phyloP scores from a whole-genome alignment of 1,140 invertebrate species.

The Lucilia sericata region DNA sequence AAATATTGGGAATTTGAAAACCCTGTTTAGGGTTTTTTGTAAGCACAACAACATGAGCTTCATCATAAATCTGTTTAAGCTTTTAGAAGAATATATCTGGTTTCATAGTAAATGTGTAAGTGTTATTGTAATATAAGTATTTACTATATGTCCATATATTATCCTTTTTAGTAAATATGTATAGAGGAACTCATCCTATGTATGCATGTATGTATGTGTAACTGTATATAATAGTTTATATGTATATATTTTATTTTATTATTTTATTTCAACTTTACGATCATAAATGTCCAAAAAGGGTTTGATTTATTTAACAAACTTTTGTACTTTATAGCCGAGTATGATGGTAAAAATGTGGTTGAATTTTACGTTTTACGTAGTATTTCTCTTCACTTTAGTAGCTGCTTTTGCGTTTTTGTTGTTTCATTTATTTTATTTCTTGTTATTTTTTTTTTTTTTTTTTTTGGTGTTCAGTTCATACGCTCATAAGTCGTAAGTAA shows the following conservation, averaged over 20 bases:
- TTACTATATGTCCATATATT: constrained; percentile 5
- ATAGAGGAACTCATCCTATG: background rate
- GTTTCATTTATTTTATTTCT: background rate
- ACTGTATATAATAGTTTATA: background rate
- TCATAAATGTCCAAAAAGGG: constrained; percentile 64
- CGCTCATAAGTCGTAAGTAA: constrained; percentile 40
- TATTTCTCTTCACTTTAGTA: constrained; percentile 16
- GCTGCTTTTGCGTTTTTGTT: background rate
- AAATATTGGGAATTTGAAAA: no score
- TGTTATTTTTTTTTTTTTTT: background rate
- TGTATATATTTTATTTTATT: constrained; percentile 38
- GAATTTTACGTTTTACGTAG: constrained; percentile 36
- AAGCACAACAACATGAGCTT: background rate
- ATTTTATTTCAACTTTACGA: constrained; percentile 64
- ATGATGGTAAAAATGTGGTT: constrained; percentile 49
- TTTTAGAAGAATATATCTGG: background rate
- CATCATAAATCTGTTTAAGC: background rate
- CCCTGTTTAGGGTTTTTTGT: no score
- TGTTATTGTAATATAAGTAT: constrained; percentile 14
- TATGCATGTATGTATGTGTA: background rate
- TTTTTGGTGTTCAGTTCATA: constrained; percentile 17
- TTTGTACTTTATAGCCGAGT: constrained; percentile 53
- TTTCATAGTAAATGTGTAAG: background rate
- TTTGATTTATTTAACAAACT: constrained; percentile 65
- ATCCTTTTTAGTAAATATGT: constrained; percentile 13